A percentile compares a stretch with the other conserved stretches of the same genome.
Evolutionary conservation across 2,888 invertebrate species (phyloP).

Genomic region (Hirtodrosophila cameraria): DNA sequence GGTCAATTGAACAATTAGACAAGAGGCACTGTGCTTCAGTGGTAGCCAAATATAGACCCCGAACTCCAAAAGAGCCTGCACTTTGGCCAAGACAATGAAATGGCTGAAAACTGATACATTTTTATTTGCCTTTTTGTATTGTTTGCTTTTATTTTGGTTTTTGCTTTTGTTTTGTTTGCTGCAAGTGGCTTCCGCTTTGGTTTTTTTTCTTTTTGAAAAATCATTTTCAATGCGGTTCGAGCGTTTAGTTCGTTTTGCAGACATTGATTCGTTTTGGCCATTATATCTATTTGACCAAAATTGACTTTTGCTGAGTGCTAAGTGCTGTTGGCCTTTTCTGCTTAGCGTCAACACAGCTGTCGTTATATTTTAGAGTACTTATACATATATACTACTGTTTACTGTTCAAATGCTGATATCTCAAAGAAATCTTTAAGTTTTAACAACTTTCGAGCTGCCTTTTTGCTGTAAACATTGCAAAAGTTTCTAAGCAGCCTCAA

Average conservation of each 20-base stretch:
- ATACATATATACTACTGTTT: background rate
- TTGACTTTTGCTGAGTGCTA: background rate
- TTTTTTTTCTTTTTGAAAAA: background rate
- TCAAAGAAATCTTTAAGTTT: background rate
- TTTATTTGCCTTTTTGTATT: conserved; percentile 32
- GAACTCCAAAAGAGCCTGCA: conserved; percentile 32
- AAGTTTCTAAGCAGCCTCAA: no score
- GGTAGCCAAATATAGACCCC: background rate
- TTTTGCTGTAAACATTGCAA: no score
- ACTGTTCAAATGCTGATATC: conserved; percentile 9
- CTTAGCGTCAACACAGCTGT: conserved; percentile 36
- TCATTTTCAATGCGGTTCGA: conserved; percentile 16
- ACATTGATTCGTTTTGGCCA: conserved; percentile 32
- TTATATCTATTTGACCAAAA: conserved; percentile 19
- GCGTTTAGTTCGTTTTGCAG: conserved; percentile 8
- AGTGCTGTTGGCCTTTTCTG: conserved; percentile 17
- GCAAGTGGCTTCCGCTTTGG: conserved; percentile 52
- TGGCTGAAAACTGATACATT: conserved; percentile 41
- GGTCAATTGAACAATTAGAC: conserved; percentile 26
- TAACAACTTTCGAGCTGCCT: no score
- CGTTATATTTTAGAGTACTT: no score
- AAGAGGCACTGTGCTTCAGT: background rate
- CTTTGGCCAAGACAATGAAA: conserved; percentile 40
- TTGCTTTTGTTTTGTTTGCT: background rate
- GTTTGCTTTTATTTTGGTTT: conserved; percentile 19